Evolutionary conservation across 1,140 invertebrate genomes (phyloP).

Genomic region (Magallana ariakensis): DNA sequence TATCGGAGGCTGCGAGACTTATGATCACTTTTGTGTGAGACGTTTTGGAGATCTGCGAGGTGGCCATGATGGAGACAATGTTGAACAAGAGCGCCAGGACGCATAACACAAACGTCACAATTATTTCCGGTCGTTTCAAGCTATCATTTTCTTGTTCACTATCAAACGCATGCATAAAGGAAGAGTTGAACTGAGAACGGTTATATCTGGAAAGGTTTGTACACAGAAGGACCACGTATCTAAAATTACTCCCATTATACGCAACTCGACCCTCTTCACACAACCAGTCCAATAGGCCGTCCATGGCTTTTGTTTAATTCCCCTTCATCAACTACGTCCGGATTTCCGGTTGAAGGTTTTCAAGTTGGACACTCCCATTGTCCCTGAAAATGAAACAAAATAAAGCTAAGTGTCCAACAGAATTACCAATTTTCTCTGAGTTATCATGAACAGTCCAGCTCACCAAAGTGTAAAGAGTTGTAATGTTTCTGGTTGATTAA

Average conservation of each 20-base stretch:
- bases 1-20: slow-evolving; percentile 68
- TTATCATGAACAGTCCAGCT: no score
- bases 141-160: neutral
- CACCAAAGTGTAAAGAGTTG: no score
- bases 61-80: slow-evolving; percentile 62
- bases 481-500: no score
- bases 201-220: neutral
- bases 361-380: no score
- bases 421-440: no score
- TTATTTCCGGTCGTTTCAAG: slow-evolving; percentile 53
- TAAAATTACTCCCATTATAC: neutral
- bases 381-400: no score
- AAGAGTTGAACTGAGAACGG: neutral
- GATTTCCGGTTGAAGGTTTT: no score
- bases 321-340: no score
- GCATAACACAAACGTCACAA: slow-evolving; percentile 61
- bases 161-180: neutral
- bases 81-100: slow-evolving; percentile 62
- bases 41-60: slow-evolving; percentile 58
- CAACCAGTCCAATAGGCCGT: neutral
- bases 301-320: no score
- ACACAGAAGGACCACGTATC: neutral
- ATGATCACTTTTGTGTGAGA: slow-evolving; percentile 69
- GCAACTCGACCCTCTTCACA: neutral
- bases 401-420: no score